Base-by-base conservation (phyloP, 2,797 vertebrate species). In the Amblyraja radiata region DNA sequence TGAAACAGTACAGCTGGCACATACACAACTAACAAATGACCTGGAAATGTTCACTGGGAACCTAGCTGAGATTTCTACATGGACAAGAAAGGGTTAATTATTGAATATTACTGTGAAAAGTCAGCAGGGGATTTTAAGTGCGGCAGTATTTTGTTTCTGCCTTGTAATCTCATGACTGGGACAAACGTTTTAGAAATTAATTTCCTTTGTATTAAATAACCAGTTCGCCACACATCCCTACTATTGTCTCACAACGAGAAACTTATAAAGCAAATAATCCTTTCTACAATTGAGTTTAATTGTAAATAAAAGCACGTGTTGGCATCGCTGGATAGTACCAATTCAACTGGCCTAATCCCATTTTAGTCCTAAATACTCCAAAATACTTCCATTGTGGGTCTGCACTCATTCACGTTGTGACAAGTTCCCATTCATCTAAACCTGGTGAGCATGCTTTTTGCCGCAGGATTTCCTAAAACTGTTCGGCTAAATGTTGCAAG, bases 31-130 rank as follows among this genome's bases (percentile, higher is more conserved):
- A 74, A 86, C 58, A 32, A 63, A 88, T 36, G 7, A n/a, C 84
- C 84, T 68, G 84, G 7, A 65, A 18, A 88, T 58, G n/a, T n/a
- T 86, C 28, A 86, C 61, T 63, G 65, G 84, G 84, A 88, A 84
- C 61, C 36, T n/a, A 88, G 84, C n/a, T 7, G n/a, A 68, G 61
- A 21, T 14, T 61, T 84, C 54, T 84, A 58, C 16, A 23, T 65
- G n/a, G 61, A 63, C n/a, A 18, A n/a, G 61, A 68, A 65, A 65
- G 61, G 61, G 61, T 65, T 32, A 68, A 68, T 25, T 61, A 11
- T 54, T n/a, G 54, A n/a, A 63, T 86, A 13, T 65, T 88, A 16
- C n/a, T 88, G 84, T 63, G 63, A 88, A 46, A 36, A 68, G 84
- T 18, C n/a, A 18, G 21, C 63, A 65, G 11, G 32, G 16, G 77